Base-by-base conservation (phyloP, 2,888 invertebrate genomes). In the Ypsolopha scabrella region DNA sequence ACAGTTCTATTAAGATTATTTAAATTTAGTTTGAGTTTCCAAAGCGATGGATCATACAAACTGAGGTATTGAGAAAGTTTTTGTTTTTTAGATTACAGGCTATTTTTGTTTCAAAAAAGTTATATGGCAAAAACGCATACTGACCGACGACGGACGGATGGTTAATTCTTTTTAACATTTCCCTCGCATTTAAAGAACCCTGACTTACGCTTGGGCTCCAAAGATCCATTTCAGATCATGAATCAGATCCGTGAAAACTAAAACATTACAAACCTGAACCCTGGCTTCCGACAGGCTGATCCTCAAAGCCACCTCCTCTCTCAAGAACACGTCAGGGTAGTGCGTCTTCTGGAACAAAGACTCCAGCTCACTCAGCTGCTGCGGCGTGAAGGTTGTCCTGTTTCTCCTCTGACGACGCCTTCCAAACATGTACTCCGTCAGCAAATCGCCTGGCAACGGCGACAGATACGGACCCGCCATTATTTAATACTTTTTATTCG, bases 351-450 rank as follows among this genome's bases (percentile, higher is more conserved):
- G 95, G 78, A 97, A 97, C 24, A 97, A 88, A 0, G 95, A 92
- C 73, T 97, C 97, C 65, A 97, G 77, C 68, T 97, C 96, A 68
- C 95, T 94, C 48, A 97, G 87, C 79, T 97, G 97, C 72, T 96
- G 96, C 1, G 97, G 96, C 35, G 96, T 96, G 74, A 97, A 97
- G 0, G 97, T 97, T 7, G 97, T 97, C 37, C 97, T 88, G 77
- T 97, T 97, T 55, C 97, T 89, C 54, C 97, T 89, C 89, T 97
- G 93, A 60, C 96, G 88, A 55, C 96, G 89, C 59, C 96, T 88
- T 8, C 96, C 96, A 71, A 96, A 96, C 95, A 96, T 95, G 66
- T 96, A 96, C 75, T 96, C 96, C 11, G 95, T 95, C 48, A 96
- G 88, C n/a, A 96, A 88, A 79, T 96, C 95, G 34, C 94, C 94